phyloP scores from a whole-genome alignment of 2,113 vertebrate genomes.

The Uria aalge region DNA sequence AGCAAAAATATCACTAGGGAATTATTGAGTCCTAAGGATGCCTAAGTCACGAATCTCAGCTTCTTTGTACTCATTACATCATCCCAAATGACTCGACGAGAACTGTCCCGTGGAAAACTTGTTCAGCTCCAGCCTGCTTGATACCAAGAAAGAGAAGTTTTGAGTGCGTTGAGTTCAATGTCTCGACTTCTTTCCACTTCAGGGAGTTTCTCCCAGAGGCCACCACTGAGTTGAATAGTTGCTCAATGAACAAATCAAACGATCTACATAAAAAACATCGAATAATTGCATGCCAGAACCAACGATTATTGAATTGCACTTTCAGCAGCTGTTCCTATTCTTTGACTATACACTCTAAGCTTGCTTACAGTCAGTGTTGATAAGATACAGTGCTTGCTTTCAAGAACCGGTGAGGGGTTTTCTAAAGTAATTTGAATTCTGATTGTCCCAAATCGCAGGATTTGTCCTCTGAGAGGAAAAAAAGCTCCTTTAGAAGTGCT shows the following conservation, averaged over 20 bases:
- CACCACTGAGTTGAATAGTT: not conserved
- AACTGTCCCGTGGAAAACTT: not conserved
- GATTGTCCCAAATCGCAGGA: not conserved
- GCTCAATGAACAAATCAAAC: not conserved
- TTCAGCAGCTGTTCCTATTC: not conserved
- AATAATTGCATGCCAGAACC: not conserved
- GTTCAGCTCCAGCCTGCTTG: not conserved
- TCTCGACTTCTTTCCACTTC: not conserved
- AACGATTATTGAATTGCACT: fast-evolving
- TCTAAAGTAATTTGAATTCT: not conserved
- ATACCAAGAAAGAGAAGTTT: not conserved
- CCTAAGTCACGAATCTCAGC: not conserved
- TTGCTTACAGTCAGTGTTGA: not conserved
- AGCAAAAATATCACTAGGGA: not conserved
- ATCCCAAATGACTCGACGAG: no score
- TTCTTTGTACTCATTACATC: not conserved
- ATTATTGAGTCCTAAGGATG: not conserved
- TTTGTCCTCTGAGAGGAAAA: not conserved
- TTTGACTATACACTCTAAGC: not conserved
- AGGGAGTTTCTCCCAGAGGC: not conserved
- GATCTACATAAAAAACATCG: not conserved
- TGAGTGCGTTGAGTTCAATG: not conserved
- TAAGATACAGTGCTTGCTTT: not conserved
- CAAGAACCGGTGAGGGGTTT: not conserved
- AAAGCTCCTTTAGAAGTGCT: not conserved